phyloP scores from a whole-genome alignment of 2,113 vertebrate genomes.

The Oreotrochilus melanogaster region DNA sequence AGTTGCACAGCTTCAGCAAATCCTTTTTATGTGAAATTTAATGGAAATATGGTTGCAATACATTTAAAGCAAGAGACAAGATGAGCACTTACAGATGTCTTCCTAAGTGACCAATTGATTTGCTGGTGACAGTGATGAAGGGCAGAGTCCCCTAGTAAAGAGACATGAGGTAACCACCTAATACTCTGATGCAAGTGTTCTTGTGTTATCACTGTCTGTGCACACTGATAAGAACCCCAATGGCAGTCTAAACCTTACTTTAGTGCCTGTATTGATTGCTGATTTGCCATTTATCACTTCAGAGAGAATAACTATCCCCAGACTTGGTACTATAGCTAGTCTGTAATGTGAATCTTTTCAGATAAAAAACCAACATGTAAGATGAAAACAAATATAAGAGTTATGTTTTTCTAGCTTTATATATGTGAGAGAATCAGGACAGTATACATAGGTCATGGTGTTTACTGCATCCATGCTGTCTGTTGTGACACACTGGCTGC shows the following conservation, averaged over 20 bases:
- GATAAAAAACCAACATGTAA: constrained; percentile 30
- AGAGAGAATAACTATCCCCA: constrained; percentile 42
- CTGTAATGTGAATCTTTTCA: constrained; percentile 1
- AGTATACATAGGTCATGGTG: neutral
- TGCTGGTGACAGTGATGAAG: constrained; percentile 68
- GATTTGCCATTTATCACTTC: constrained; percentile 68
- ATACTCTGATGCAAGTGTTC: constrained; percentile 58
- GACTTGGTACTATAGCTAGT: neutral
- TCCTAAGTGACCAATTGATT: constrained; percentile 67
- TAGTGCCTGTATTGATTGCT: constrained; percentile 68
- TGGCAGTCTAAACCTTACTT: constrained; percentile 27
- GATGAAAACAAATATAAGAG: constrained; percentile 39
- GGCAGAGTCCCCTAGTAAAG: constrained; percentile 37
- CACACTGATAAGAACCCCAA: constrained; percentile 65
- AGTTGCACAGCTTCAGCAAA: constrained; percentile 48
- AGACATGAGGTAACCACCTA: constrained; percentile 58
- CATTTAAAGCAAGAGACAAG: constrained; percentile 46
- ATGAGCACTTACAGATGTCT: constrained; percentile 23
- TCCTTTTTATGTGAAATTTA: constrained; percentile 62
- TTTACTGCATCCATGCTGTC: neutral
- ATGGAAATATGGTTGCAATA: constrained; percentile 35
- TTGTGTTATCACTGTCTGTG: constrained; percentile 61
- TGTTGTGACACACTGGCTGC: neutral
- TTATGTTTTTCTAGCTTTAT: constrained; percentile 3
- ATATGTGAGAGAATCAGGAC: neutral